These are phyloP conservation scores for Lucinisca nassula DNA, from an alignment of 2,888 invertebrate species.

Conservation along the genomic window DNA sequence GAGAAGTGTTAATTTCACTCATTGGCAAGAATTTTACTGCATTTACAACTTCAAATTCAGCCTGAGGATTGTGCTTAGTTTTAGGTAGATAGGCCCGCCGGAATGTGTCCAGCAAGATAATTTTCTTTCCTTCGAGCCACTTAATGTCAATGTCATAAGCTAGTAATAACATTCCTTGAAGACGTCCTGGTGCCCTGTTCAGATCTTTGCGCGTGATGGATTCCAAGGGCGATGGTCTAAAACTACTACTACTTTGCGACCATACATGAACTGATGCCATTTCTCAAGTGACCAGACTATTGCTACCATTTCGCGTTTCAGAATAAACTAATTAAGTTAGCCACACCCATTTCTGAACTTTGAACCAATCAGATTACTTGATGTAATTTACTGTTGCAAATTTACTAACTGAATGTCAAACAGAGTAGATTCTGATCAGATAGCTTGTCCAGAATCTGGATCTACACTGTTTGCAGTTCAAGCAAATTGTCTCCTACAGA, in stretches of 20 bases:
- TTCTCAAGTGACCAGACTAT: neutral
- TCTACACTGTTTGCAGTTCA: too few species aligned
- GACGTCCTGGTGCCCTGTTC: conserved; percentile 19
- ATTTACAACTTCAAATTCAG: conserved; percentile 2
- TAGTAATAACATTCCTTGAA: conserved; percentile 43
- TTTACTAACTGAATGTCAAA: too few species aligned
- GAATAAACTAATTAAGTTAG: too few species aligned
- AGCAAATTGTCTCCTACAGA: too few species aligned
- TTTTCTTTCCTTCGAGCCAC: conserved; percentile 55
- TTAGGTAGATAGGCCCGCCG: conserved; percentile 53
- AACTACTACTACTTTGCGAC: neutral
- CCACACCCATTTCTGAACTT: too few species aligned
- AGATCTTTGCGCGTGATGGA: conserved; percentile 33
- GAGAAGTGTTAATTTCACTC: too few species aligned
- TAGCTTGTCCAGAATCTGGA: too few species aligned
- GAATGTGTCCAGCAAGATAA: conserved; percentile 58
- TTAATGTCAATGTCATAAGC: conserved; percentile 14
- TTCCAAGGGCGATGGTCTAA: conserved; percentile 26
- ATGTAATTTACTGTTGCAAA: too few species aligned
- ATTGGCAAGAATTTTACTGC: conserved; percentile 6
- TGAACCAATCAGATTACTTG: too few species aligned
- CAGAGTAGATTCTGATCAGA: too few species aligned
- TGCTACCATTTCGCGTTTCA: conserved; percentile 24
- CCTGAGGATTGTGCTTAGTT: neutral
- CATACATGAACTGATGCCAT: conserved; percentile 34